Evolutionary conservation across 2,888 invertebrate genomes (phyloP), one percentile per base, ranked within the genome.

Genomic region (Cephus pygmeus): DNA sequence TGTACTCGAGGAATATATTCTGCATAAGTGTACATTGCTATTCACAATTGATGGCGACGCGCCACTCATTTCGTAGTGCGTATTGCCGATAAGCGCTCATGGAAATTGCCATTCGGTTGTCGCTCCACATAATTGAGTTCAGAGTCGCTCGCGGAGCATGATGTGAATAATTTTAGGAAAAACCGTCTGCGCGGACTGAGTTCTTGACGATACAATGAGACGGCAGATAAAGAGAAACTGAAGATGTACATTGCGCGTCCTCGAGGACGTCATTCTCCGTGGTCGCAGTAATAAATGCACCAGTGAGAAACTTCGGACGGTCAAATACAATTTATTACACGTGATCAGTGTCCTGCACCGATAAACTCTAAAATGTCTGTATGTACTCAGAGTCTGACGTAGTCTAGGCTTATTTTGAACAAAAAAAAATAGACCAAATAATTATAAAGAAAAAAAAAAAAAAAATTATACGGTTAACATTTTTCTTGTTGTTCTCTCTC

Each of bases 11-110:
- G 56, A 23, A 23, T 56, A 23, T 56, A 56, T 56, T 23, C 23
- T 23, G 15, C 40, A 23, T 56, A 56, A 33, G 34, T 30, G 15
- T 33, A 35, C 35, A 35, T 74, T 15, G 74, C 23, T 3, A 34
- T 34, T 74, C 74, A 1, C 88, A 93, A 86, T 92, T 92, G n/a
- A 92, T 92, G 83, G 91, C 91, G 34, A 90, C 90, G 83, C 91
- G 87, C 81, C 79, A 87, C 87, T 88, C 86, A 88, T 88, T 88
- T 88, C 85, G 83, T 83, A 85, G 85, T 84, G 68, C 85, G 87
- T 87, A 87, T 86, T 85, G 85, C 82, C 84, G 86, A 88, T 87
- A 85, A 85, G 86, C 86, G 79, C 77, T 77, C 80, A 83, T 78
- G 81, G 85, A 86, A 89, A 90, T 91, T 90, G 90, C 86, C 89